Evolutionary conservation across 2,113 vertebrate genomes (phyloP).

Genomic region (Chamaetylas fuelleborni): DNA sequence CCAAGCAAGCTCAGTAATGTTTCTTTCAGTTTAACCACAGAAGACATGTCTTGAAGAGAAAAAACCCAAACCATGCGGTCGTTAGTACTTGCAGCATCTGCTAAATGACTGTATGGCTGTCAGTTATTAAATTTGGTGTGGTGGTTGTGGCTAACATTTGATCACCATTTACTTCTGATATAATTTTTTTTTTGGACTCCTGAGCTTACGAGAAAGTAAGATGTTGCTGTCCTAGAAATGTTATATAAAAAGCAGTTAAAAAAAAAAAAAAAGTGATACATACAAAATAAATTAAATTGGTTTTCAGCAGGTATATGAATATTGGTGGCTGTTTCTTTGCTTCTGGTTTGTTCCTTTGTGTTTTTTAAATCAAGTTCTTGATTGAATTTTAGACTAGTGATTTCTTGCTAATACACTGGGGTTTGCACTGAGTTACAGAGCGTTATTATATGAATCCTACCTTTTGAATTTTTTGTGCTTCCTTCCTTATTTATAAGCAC

Average conservation of each 20-base stretch:
- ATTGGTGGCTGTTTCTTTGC: background rate
- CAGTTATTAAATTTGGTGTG: background rate
- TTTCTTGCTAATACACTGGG: background rate
- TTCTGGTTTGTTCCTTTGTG: background rate
- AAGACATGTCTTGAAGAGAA: background rate
- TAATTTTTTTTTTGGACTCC: background rate
- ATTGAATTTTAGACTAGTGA: background rate
- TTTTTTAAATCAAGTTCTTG: background rate
- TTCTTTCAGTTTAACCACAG: background rate
- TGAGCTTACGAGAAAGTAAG: background rate
- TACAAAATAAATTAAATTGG: background rate
- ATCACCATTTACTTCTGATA: background rate
- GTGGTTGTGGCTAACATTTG: background rate
- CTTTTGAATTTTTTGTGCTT: background rate
- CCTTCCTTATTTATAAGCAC: background rate
- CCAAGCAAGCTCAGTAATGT: background rate
- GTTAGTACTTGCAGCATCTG: background rate
- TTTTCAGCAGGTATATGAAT: background rate
- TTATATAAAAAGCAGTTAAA: background rate
- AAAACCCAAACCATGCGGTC: rapidly evolving
- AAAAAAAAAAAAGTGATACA: background rate
- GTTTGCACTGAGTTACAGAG: background rate
- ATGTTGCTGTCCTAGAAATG: background rate
- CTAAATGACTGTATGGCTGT: background rate
- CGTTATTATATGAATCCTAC: background rate